phyloP scores from a whole-genome alignment of 2,797 vertebrate species.

The Acanthis flammea region DNA sequence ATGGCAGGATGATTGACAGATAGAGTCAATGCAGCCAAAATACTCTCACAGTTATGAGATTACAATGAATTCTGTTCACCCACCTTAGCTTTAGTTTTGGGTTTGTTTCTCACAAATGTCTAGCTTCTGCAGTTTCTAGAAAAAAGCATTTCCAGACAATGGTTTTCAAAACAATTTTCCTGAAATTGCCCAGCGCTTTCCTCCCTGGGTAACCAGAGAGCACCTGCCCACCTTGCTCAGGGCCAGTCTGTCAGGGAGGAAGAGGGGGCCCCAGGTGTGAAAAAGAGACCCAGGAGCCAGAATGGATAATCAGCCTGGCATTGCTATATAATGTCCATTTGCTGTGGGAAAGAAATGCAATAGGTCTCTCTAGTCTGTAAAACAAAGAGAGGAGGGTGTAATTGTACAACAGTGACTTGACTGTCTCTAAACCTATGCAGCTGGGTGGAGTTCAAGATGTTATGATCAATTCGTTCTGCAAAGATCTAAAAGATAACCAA shows the following conservation, averaged over 20 bases:
- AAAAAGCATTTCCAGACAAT: neutral
- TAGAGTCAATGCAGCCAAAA: neutral
- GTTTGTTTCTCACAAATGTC: neutral
- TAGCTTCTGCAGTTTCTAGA: neutral
- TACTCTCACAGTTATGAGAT: neutral
- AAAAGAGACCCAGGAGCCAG: neutral
- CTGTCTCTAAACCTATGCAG: neutral
- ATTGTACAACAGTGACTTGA: neutral
- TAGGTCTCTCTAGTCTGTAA: neutral
- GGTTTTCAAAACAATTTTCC: neutral
- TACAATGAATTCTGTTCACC: neutral
- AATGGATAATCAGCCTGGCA: neutral
- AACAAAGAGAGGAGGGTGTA: neutral
- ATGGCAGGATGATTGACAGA: neutral
- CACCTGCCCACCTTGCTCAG: neutral
- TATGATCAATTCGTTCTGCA: neutral
- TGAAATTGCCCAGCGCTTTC: neutral
- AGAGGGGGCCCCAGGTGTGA: rapidly evolving
- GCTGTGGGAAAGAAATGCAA: neutral
- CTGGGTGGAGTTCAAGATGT: neutral
- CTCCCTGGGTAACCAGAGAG: neutral
- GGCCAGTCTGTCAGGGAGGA: neutral
- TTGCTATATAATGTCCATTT: neutral
- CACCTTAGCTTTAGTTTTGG: neutral
- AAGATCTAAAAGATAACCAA: neutral